phyloP scores from a whole-genome alignment of 2,888 invertebrate genomes.

The Sylvicola cinctus region DNA sequence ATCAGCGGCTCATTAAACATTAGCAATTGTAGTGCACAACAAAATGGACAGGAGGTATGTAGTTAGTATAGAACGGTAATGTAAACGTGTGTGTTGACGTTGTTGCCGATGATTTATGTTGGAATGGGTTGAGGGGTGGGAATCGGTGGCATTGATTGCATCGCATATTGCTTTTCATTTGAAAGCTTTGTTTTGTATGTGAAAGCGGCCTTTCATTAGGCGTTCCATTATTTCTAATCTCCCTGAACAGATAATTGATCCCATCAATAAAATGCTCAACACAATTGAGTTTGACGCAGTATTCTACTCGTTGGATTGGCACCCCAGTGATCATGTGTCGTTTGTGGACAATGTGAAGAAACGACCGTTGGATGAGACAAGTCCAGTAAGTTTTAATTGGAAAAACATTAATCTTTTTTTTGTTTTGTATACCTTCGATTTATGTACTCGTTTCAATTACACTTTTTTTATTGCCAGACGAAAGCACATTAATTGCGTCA shows the following conservation, averaged over 20 bases:
- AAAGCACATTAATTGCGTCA: no score
- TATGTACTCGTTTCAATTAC: neutral
- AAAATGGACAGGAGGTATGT: constrained; percentile 64
- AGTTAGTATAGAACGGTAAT: no score
- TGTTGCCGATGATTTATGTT: no score
- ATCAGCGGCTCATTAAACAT: constrained; percentile 86
- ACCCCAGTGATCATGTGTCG: constrained; percentile 87
- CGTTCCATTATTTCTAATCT: neutral
- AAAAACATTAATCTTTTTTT: neutral
- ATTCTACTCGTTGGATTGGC: constrained; percentile 94
- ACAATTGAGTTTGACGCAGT: constrained; percentile 67
- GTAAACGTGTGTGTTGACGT: no score
- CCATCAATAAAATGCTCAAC: constrained; percentile 70
- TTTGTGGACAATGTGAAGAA: constrained; percentile 82
- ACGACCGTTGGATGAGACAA: constrained; percentile 50
- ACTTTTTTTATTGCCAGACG: neutral
- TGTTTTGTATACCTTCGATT: no score
- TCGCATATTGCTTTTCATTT: no score
- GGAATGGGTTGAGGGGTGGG: neutral
- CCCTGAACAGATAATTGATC: constrained; percentile 51
- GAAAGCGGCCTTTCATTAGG: neutral
- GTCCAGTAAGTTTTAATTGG: constrained; percentile 32
- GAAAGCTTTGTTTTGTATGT: no score
- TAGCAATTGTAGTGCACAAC: constrained; percentile 79
- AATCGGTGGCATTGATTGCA: neutral